These are phyloP conservation scores for Megamerina dolium DNA, from an alignment of 2,888 invertebrate species.

Conservation along the genomic window DNA sequence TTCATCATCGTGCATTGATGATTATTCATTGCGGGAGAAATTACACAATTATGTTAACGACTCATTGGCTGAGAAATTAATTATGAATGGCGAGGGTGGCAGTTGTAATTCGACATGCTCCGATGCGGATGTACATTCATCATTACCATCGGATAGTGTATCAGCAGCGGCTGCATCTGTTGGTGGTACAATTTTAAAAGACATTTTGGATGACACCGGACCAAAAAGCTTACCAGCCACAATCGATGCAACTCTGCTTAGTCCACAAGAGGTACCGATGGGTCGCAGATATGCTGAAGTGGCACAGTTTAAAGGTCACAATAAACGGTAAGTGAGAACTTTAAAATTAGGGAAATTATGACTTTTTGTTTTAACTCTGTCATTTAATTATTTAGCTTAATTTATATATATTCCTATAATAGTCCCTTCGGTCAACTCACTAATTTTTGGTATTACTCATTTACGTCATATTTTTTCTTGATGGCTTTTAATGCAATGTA, in stretches of 20 bases:
- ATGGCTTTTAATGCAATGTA: too few relatives aligned
- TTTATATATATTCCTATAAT: not conserved
- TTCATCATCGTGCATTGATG: conserved; percentile 43
- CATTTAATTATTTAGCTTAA: too few relatives aligned
- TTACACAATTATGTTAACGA: conserved; percentile 46
- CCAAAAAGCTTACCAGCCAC: conserved; percentile 22
- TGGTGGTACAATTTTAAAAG: not conserved
- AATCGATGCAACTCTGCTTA: conserved; percentile 44
- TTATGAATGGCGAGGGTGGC: conserved; percentile 9
- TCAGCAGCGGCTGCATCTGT: not conserved
- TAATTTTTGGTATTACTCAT: too few relatives aligned
- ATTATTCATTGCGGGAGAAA: conserved; percentile 46
- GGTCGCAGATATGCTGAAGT: conserved; percentile 49
- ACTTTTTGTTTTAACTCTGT: too few relatives aligned
- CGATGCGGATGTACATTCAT: conserved; percentile 23
- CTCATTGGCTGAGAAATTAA: conserved; percentile 23
- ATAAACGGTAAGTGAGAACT: conserved; percentile 32
- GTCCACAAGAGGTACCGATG: conserved; percentile 49
- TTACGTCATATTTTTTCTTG: too few relatives aligned
- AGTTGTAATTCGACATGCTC: conserved; percentile 13
- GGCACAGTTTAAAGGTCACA: conserved; percentile 45
- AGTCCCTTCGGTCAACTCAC: not conserved
- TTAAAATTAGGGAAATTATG: too few relatives aligned
- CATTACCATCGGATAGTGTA: conserved; percentile 14
- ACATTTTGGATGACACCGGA: conserved; percentile 16